A percentile compares a stretch with the other conserved stretches of the same genome.
Evolutionary conservation across 1,140 invertebrate species (phyloP).

Genomic region (Bombus confusus): DNA sequence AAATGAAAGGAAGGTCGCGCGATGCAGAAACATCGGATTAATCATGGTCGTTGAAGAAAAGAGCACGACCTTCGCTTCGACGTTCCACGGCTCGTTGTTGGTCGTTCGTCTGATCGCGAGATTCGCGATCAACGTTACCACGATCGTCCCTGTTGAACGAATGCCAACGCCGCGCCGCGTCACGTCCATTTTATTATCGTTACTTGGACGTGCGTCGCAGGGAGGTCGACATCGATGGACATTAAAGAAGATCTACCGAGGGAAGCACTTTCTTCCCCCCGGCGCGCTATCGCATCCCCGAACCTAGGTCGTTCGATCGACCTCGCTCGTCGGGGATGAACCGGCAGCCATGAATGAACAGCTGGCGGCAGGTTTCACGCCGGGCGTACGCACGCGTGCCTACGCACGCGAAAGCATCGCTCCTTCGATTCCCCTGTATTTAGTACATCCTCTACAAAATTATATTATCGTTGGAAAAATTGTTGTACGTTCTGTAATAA

Average conservation of each 20-base stretch:
- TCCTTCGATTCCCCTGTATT: neutral
- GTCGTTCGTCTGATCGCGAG: neutral
- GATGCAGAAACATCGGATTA: neutral
- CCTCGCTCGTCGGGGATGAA: neutral
- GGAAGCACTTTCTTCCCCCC: neutral
- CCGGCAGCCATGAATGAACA: constrained; percentile 26
- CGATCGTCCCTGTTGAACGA: constrained; percentile 13
- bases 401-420: neutral
- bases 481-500: neutral
- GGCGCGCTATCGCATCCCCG: neutral
- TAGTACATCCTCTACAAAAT: neutral
- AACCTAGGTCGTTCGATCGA: constrained; percentile 22
- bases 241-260: constrained; percentile 54
- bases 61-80: neutral
- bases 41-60: neutral
- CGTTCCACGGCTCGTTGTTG: neutral
- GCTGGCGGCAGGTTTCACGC: neutral
- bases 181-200: constrained; percentile 47
- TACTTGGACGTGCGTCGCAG: constrained; percentile 1
- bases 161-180: neutral
- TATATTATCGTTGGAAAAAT: neutral
- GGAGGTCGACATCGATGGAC: constrained; percentile 29
- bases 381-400: neutral
- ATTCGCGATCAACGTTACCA: neutral
- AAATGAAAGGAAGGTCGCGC: too few relatives aligned